Conservation (phyloP, 2,797 vertebrate genomes). For the Myotis planiceps region DNA sequence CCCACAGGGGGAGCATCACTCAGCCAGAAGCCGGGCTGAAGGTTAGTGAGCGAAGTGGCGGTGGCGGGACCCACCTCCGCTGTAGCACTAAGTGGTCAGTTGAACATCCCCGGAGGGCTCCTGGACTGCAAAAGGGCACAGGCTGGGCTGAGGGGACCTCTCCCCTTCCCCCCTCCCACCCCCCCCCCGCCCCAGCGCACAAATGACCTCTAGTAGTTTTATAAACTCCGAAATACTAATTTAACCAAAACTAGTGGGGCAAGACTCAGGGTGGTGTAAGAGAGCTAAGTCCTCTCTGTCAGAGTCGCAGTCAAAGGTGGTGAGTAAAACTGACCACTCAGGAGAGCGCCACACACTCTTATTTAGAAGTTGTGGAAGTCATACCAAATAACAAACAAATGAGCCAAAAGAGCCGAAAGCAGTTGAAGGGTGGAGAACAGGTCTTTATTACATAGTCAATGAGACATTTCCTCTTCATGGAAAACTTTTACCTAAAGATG, state of each 20-base stretch:
- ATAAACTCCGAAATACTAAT: neutral
- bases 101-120: too few relatives aligned
- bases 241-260: neutral
- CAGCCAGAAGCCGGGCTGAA: too few relatives aligned
- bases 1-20: too few relatives aligned
- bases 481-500: neutral
- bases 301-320: neutral
- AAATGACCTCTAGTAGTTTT: neutral
- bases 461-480: neutral
- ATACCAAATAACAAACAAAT: neutral
- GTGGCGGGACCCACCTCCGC: too few relatives aligned
- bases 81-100: too few relatives aligned
- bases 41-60: too few relatives aligned
- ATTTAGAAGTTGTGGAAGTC: neutral
- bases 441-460: neutral
- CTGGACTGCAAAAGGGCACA: too few relatives aligned
- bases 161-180: too few relatives aligned
- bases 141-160: too few relatives aligned
- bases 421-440: neutral
- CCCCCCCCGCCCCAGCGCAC: too few relatives aligned
- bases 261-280: neutral
- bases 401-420: neutral
- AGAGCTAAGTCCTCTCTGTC: neutral
- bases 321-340: neutral
- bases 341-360: neutral